Conservation (phyloP, 1,140 invertebrate species). For the Platyscapa corneri region DNA sequence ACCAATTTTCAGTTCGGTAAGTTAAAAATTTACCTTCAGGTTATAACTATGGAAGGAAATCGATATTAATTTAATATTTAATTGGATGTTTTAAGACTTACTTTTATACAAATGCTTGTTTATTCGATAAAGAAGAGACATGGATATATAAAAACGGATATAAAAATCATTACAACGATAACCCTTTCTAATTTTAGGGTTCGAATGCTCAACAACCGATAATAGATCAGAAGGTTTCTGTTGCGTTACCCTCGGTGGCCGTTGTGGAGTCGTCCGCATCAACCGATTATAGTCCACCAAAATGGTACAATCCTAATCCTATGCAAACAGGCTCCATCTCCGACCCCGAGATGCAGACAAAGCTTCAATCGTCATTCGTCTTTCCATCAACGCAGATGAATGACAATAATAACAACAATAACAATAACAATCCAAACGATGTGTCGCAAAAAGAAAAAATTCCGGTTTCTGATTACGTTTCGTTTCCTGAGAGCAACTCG, state of each 20-base stretch:
- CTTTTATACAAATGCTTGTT: not conserved
- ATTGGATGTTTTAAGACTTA: not conserved
- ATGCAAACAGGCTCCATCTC: not conserved
- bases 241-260: slow-evolving; percentile 58
- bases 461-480: not conserved
- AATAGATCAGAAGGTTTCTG: slow-evolving; percentile 29
- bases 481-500: slow-evolving; percentile 16
- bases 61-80: not conserved
- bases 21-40: not conserved
- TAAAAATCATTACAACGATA: too few relatives aligned
- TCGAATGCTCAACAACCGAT: slow-evolving; percentile 28
- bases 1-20: slow-evolving; percentile 56
- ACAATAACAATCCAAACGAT: slow-evolving; percentile 43
- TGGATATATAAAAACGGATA: too few relatives aligned
- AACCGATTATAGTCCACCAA: slow-evolving; percentile 56
- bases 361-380: not conserved
- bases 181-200: too few relatives aligned
- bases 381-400: not conserved
- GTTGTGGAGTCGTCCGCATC: slow-evolving; percentile 55
- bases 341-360: not conserved
- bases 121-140: too few relatives aligned
- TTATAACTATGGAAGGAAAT: too few relatives aligned
- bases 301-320: slow-evolving; percentile 53
- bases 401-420: slow-evolving; percentile 37
- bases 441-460: not conserved